phyloP scores from a whole-genome alignment of 2,113 vertebrate genomes.

The Chrysochloris asiatica region DNA sequence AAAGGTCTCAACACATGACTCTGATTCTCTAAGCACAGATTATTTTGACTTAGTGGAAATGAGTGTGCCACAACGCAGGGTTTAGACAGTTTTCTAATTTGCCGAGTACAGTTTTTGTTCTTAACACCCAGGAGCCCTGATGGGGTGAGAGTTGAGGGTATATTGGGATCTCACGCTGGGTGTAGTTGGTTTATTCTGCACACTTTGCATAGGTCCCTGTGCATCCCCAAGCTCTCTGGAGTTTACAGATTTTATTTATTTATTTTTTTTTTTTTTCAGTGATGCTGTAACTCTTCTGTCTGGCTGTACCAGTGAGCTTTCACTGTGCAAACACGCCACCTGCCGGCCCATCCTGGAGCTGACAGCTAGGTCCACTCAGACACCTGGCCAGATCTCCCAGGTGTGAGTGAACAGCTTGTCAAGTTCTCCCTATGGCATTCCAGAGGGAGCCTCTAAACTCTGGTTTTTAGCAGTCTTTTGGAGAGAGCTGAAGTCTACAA shows the following conservation, averaged over 20 bases:
- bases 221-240: background rate
- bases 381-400: conserved; percentile 28
- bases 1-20: background rate
- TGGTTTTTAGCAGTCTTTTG: conserved; percentile 60
- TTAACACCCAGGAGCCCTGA: background rate
- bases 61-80: background rate
- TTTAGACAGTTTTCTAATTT: background rate
- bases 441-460: conserved; percentile 55
- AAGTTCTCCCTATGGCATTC: conserved; percentile 35
- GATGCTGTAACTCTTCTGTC: background rate
- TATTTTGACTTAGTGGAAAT: background rate
- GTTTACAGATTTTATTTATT: background rate
- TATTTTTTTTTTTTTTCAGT: background rate
- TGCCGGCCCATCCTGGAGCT: conserved; percentile 62
- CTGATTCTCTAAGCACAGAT: background rate
- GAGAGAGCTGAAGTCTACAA: conserved; percentile 66
- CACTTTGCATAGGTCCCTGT: background rate
- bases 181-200: background rate
- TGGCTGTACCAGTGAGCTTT: background rate
- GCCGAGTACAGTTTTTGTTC: background rate
- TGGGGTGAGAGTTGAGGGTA: background rate
- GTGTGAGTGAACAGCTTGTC: conserved; percentile 58
- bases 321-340: conserved; percentile 66
- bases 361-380: background rate
- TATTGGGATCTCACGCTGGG: background rate